Evolutionary conservation across 2,797 vertebrate species (phyloP), one percentile per base, ranked within the genome.

Genomic region (Rhodeus uyekii): DNA sequence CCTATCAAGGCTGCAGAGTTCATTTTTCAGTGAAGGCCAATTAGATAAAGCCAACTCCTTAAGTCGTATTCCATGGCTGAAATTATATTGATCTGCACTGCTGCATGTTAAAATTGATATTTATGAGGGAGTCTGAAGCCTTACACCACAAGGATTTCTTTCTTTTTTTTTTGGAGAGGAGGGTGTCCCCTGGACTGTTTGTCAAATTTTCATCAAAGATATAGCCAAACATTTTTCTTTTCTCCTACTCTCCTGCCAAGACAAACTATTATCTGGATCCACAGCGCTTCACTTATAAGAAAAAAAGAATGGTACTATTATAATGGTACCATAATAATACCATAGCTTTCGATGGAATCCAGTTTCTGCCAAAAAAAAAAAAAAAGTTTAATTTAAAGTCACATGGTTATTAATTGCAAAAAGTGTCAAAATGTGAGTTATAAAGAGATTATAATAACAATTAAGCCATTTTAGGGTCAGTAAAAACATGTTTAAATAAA

Each of bases 11-110:
- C 87, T 86, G 18, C 68, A 85, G 87, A 93, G 90, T 90, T 94
- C 92, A 94, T 95, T 95, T 94, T 94, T 95, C 93, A 95, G 90
- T 88, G 84, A 89, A 76, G 89, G 90, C 91, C 94, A 95, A 95
- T 95, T 95, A 95, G 92, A 92, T 94, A 94, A 94, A 94, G 92
- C 91, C 90, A 94, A 93, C 91, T 93, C 88, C 92, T 89, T 85
- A 87, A 92, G 92, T 92, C 90, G 88, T 93, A 86, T 91, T 93
- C 91, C 90, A 92, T 92, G 91, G 90, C 92, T 93, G 93, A 94
- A 95, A 95, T 91, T 87, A 91, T 93, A 95, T 95, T 92, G 93
- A 95, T 95, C 92, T 93, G 90, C 81, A 48, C 16, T 84, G 92
- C 93, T 89, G 91, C 86, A 93, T 90, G 92, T 91, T 94, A 91